A percentile compares a stretch with the other conserved stretches of the same genome.
Evolutionary conservation across 2,797 vertebrate genomes (phyloP).

Genomic region (Hippopotamyrus pictus): DNA sequence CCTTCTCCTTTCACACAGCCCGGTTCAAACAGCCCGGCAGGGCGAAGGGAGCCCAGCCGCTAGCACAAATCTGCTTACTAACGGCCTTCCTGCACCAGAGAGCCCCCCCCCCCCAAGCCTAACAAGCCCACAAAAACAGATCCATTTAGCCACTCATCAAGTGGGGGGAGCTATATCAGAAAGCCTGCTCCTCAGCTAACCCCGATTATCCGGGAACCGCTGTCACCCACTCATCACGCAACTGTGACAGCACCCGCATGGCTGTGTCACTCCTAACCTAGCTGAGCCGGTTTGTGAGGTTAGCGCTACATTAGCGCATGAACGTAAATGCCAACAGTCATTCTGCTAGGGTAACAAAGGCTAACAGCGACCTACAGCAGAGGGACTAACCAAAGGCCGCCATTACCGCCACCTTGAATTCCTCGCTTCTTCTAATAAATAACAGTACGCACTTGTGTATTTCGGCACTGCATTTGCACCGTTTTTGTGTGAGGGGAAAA

Average conservation of each 20-base stretch:
- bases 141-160: conserved; percentile 52
- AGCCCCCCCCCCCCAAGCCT: conserved; percentile 44
- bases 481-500: background rate
- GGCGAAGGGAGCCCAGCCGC: conserved; percentile 46
- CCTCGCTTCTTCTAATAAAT: background rate
- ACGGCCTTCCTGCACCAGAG: conserved; percentile 39
- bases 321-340: background rate
- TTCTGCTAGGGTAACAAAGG: background rate
- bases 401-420: background rate
- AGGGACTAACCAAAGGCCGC: background rate
- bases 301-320: background rate
- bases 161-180: conserved; percentile 60
- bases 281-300: background rate
- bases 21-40: conserved; percentile 64
- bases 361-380: background rate
- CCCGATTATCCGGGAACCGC: background rate
- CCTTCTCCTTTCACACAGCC: conserved; percentile 52
- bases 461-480: background rate
- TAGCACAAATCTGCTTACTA: conserved; percentile 60
- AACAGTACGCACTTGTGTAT: background rate
- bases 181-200: conserved; percentile 50
- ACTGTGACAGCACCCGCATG: background rate
- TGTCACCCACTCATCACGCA: background rate
- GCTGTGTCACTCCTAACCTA: no score
- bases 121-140: conserved; percentile 31